These are phyloP conservation scores for Euura saliciscinereae DNA, from an alignment of 1,140 invertebrate genomes.

Conservation along the genomic window DNA sequence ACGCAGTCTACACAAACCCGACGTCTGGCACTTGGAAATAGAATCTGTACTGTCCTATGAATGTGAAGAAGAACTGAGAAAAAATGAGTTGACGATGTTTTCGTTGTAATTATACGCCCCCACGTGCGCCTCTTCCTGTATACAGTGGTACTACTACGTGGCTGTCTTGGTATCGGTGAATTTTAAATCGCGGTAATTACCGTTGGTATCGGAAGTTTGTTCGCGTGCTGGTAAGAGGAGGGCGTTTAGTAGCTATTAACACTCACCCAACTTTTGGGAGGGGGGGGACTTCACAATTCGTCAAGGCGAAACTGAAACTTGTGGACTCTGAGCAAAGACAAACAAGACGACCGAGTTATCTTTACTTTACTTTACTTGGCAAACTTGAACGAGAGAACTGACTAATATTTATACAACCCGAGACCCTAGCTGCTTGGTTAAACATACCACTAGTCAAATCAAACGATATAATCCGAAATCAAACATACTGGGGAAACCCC, in stretches of 20 bases:
- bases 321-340: constrained; percentile 49
- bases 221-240: not conserved
- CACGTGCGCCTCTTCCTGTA: too few species aligned
- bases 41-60: constrained; percentile 35
- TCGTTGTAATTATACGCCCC: constrained; percentile 46
- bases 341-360: constrained; percentile 39
- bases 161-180: too few species aligned
- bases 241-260: constrained; percentile 7
- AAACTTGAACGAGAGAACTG: constrained; percentile 36
- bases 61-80: constrained; percentile 26
- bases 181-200: too few species aligned
- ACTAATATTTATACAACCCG: constrained; percentile 46
- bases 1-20: constrained; percentile 31
- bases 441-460: constrained; percentile 18
- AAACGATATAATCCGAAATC: constrained; percentile 42
- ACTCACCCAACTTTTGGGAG: not conserved
- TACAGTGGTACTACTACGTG: too few species aligned
- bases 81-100: constrained; percentile 50
- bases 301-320: constrained; percentile 40
- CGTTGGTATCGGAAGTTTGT: not conserved
- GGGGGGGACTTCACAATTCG: not conserved
- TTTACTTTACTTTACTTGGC: constrained; percentile 37
- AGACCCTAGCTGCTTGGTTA: too few species aligned
- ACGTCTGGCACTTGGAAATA: constrained; percentile 60
- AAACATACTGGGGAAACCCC: constrained; percentile 19